Percentiles rank a stretch among this genome's conserved stretches.
phyloP scores from a whole-genome alignment of 2,113 vertebrate genomes.

The Lota lota region DNA sequence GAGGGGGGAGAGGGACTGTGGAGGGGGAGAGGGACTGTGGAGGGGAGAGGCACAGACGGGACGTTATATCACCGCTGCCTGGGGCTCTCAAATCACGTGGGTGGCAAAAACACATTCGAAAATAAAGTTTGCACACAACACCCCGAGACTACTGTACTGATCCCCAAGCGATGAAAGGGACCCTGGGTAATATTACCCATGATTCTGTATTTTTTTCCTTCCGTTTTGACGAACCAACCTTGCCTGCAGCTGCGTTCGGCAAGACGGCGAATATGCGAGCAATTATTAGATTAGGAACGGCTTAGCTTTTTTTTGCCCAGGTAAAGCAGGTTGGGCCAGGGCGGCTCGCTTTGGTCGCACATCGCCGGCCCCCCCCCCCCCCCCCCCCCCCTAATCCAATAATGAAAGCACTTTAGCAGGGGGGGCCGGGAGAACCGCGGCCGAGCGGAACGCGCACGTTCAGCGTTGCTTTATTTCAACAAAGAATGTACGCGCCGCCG shows the following conservation, averaged over 20 bases:
- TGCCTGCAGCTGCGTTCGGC: slow-evolving; percentile 49
- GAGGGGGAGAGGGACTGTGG: too few relatives aligned
- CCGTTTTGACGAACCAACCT: slow-evolving; percentile 20
- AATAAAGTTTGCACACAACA: slow-evolving; percentile 3
- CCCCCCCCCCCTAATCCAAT: slow-evolving; percentile 51
- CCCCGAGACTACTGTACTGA: slow-evolving; percentile 2
- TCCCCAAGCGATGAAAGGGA: slow-evolving; percentile 26
- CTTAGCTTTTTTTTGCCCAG: slow-evolving; percentile 53
- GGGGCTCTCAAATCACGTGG: slow-evolving; percentile 20
- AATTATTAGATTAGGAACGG: slow-evolving; percentile 67
- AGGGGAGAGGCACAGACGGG: background rate
- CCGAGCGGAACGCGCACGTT: background rate
- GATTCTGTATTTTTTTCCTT: slow-evolving; percentile 20
- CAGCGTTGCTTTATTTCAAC: slow-evolving; percentile 9
- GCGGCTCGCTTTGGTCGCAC: slow-evolving; percentile 33
- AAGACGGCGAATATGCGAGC: slow-evolving; percentile 49
- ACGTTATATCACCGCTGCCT: slow-evolving; percentile 24
- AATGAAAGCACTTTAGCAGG: slow-evolving; percentile 46
- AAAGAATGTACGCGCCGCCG: slow-evolving; percentile 33
- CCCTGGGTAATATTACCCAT: slow-evolving; percentile 38
- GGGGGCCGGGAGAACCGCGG: slow-evolving; percentile 19
- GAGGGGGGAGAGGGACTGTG: too few relatives aligned
- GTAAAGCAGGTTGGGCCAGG: slow-evolving; percentile 35
- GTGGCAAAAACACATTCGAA: slow-evolving; percentile 16
- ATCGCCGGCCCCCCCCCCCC: slow-evolving; percentile 18